A percentile compares a stretch with the other conserved stretches of the same genome.
Conservation (phyloP, 1,140 invertebrate genomes). For the Cydia amplana region DNA sequence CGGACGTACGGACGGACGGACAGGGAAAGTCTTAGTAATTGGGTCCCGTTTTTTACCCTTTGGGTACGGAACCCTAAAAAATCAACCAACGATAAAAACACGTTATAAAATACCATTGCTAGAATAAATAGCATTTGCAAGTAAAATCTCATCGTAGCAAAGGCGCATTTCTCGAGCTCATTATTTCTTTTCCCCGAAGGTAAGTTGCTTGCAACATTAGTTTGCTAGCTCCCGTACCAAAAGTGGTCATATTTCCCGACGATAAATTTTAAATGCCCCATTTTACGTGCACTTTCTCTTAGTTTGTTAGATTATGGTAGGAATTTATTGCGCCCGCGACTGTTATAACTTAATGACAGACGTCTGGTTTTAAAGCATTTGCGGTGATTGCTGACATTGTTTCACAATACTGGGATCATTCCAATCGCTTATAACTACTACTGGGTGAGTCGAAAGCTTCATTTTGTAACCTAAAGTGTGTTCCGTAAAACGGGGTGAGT, state of each 20-base stretch:
- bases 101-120: neutral
- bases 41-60: too few relatives aligned
- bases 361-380: constrained; percentile 16
- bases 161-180: constrained; percentile 44
- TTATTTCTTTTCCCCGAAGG: constrained; percentile 50
- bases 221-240: constrained; percentile 50
- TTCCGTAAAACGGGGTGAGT: too few relatives aligned
- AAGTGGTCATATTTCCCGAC: constrained; percentile 62
- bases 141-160: constrained; percentile 42
- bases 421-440: neutral
- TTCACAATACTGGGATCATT: neutral
- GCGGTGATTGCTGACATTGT: constrained; percentile 7
- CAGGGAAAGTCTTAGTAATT: too few relatives aligned
- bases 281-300: constrained; percentile 59
- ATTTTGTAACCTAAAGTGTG: too few relatives aligned
- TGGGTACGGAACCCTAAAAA: too few relatives aligned
- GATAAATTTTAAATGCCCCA: constrained; percentile 62
- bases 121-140: constrained; percentile 30
- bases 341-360: constrained; percentile 46
- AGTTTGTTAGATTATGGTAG: constrained; percentile 55
- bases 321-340: constrained; percentile 52
- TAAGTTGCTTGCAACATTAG: constrained; percentile 54
- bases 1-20: too few relatives aligned
- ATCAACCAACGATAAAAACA: neutral
- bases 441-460: too few relatives aligned